Conservation (phyloP, 2,797 vertebrate species). For the Buphagus erythrorhynchus region DNA sequence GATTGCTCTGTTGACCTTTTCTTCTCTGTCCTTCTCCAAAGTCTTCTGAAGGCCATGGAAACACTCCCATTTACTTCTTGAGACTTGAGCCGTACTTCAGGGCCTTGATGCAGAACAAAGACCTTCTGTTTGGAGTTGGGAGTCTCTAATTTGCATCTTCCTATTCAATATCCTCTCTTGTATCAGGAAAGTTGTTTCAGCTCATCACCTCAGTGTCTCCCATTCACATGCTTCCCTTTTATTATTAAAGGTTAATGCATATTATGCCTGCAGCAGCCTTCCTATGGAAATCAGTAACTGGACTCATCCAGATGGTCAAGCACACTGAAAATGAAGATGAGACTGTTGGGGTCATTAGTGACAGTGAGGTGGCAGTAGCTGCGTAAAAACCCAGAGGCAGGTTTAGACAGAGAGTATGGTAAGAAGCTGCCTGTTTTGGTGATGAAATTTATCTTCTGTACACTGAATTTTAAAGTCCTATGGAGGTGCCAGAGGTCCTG, state of each 20-base stretch:
- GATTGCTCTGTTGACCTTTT: constrained; percentile 35
- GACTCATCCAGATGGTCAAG: neutral
- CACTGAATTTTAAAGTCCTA: neutral
- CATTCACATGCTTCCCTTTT: neutral
- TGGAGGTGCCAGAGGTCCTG: neutral
- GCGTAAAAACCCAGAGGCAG: neutral
- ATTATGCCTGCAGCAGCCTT: neutral
- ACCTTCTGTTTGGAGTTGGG: neutral
- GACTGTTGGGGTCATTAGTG: neutral
- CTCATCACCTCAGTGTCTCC: neutral
- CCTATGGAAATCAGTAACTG: neutral
- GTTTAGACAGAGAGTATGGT: neutral
- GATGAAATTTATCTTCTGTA: neutral
- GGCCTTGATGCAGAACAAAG: neutral
- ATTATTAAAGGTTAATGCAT: neutral
- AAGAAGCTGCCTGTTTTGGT: neutral
- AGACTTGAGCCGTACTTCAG: neutral
- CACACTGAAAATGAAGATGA: neutral
- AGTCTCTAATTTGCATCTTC: neutral
- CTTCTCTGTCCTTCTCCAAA: neutral
- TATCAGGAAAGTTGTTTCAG: neutral
- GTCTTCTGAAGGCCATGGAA: neutral
- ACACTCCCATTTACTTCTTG: neutral
- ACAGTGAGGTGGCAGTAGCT: neutral
- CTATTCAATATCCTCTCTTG: neutral